Conservation (phyloP, 2,888 invertebrate genomes). For the Tineola bisselliella region DNA sequence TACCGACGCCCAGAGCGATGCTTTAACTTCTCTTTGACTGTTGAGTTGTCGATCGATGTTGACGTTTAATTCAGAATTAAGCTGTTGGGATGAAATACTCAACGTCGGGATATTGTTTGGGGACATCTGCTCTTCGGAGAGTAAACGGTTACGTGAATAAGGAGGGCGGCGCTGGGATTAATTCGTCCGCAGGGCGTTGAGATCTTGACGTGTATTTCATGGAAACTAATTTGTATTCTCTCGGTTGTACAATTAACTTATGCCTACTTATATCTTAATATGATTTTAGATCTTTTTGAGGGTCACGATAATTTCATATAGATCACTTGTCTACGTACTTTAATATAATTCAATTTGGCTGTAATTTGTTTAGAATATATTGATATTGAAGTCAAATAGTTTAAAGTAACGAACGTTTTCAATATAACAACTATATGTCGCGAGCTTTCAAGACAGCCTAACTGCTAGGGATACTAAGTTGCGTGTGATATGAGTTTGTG, state of each 20-base stretch:
- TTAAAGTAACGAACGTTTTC: too few species aligned
- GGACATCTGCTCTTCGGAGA: slow-evolving; percentile 7
- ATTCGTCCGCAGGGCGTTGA: slow-evolving; percentile 1
- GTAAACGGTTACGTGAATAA: slow-evolving; percentile 6
- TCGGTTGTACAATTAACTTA: background rate
- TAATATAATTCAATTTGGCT: too few species aligned
- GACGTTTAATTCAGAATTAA: slow-evolving; percentile 37
- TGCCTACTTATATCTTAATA: background rate
- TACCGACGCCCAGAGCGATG: slow-evolving; percentile 31
- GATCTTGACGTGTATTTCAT: slow-evolving; percentile 5
- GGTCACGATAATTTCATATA: background rate
- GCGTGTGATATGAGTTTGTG: slow-evolving; percentile 25
- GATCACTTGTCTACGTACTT: too few species aligned
- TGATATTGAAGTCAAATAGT: too few species aligned
- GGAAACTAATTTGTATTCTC: background rate
- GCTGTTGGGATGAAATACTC: slow-evolving; percentile 20
- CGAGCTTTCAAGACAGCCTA: background rate
- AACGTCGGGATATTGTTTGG: slow-evolving; percentile 19
- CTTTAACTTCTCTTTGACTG: slow-evolving; percentile 16
- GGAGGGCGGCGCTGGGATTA: slow-evolving; percentile 5
- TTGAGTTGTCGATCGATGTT: slow-evolving; percentile 33
- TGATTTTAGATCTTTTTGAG: background rate
- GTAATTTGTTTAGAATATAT: too few species aligned
- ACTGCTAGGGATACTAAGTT: background rate
- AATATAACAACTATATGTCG: background rate